Percentiles rank a stretch among this genome's conserved stretches.
Evolutionary conservation across 2,888 invertebrate species (phyloP).

Genomic region (Thecophora atra): DNA sequence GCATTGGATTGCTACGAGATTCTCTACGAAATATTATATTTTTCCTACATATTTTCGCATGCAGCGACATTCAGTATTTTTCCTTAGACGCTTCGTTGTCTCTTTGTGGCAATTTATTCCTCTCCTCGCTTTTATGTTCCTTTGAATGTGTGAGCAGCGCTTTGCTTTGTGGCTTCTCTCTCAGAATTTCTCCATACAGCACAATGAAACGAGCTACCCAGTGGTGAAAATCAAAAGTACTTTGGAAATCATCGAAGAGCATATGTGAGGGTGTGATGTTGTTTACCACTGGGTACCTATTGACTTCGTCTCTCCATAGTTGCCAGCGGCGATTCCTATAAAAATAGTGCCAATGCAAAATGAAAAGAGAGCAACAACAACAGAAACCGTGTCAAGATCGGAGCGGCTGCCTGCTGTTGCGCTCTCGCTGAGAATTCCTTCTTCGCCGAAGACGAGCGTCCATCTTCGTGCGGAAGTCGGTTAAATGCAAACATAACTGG

Average conservation of each 20-base stretch:
- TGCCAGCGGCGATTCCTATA: constrained; percentile 28
- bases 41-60: neutral
- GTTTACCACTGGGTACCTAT: too few species aligned
- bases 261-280: too few species aligned
- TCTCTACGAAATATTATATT: too few species aligned
- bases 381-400: constrained; percentile 36
- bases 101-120: neutral
- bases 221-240: too few species aligned
- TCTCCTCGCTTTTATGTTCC: neutral
- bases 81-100: neutral
- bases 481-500: too few species aligned
- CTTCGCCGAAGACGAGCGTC: neutral
- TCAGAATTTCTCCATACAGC: neutral
- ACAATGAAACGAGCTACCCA: too few species aligned
- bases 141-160: neutral
- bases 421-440: neutral
- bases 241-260: too few species aligned
- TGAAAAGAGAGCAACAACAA: neutral
- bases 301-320: neutral
- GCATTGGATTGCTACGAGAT: too few species aligned
- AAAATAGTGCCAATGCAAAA: constrained; percentile 16
- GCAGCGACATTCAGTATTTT: constrained; percentile 16
- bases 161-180: neutral
- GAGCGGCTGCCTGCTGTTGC: neutral
- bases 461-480: too few species aligned